Evolutionary conservation across 1,140 invertebrate genomes (phyloP), one percentile per base, ranked within the genome.

Genomic region (Pogonomyrmex barbatus): DNA sequence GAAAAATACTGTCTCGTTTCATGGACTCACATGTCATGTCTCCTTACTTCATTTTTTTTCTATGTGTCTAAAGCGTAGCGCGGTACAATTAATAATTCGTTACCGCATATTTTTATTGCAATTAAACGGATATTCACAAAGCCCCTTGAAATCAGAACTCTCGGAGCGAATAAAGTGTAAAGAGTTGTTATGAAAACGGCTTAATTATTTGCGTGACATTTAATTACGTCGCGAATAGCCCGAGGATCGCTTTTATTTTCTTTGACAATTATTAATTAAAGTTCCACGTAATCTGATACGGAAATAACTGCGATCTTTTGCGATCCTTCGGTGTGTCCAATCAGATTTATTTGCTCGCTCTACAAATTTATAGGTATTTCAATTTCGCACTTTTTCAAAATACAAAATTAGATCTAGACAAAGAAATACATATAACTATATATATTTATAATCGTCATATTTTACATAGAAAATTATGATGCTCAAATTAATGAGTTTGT

Each of bases 151-250:
- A 83, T 73, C 79, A 47, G 54, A 82, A 58, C 30, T 58, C 10
- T 39, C 30, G 30, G 39, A 58, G 14, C 39, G 50, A 47, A 83
- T 73, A 73, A 83, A 68, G 65, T 68, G 24, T 68, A 68, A 83
- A 83, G 79, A 83, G 52, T 71, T 82, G 67, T 73, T 62, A 58
- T 58, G 52, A 82, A 83, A 83, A 52, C 54, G 54, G 54, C 68
- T 68, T 56, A 73, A 83, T 83, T 83, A 83, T 83, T 83, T 83
- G 54, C 54, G 17, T 73, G 79, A 83, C 79, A 75, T 83, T 83
- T 83, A 83, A 83, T 83, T 83, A 73, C 68, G n/a, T 54, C 10
- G 39, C 14, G 39, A 50, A 33, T 52, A 17, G 47, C 77, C 65
- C 42, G 39, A 50, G 63, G 68, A n/a, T 42, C 14, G 12, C 45